Conservation (phyloP, 92 coral and sea anemone genomes). For the Desmophyllum pertusum region DNA sequence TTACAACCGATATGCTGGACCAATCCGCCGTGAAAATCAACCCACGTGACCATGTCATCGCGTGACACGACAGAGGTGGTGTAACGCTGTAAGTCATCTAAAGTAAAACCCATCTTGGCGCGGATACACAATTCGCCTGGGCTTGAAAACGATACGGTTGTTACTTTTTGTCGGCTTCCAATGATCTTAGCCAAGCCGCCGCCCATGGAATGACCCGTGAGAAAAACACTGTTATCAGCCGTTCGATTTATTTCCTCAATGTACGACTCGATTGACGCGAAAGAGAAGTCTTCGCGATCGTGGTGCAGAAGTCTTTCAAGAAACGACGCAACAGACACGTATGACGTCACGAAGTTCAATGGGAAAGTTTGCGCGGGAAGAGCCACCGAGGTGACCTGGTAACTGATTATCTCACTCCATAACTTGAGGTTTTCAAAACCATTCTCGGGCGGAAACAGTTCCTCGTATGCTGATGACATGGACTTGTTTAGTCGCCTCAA, state of each 20-base stretch:
- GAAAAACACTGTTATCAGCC: conserved; percentile 23
- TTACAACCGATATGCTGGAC: conserved; percentile 71
- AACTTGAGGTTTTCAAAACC: conserved; percentile 68
- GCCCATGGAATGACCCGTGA: conserved; percentile 75
- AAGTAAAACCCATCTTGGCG: conserved; percentile 56
- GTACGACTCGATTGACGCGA: conserved; percentile 54
- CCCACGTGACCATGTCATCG: conserved; percentile 75
- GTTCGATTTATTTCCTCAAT: conserved; percentile 31
- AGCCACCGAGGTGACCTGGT: conserved; percentile 64
- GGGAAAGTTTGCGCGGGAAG: conserved; percentile 67
- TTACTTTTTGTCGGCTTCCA: conserved; percentile 63
- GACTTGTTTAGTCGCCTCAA: conserved; percentile 22
- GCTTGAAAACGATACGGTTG: conserved; percentile 60
- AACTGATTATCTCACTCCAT: conserved; percentile 74
- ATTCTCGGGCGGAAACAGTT: conserved; percentile 56
- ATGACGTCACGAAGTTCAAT: conserved; percentile 56
- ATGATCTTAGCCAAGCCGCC: conserved; percentile 81
- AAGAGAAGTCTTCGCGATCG: conserved; percentile 38
- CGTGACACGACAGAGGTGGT: conserved; percentile 70
- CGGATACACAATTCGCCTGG: conserved; percentile 74
- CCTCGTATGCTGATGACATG: conserved; percentile 72
- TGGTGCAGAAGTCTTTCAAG: conserved; percentile 62
- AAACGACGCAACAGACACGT: conserved; percentile 47
- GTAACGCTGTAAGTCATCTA: conserved; percentile 63
- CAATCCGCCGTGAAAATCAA: conserved; percentile 72